Evolutionary conservation across 2,797 vertebrate species (phyloP).

Genomic region (Enoplosus armatus): DNA sequence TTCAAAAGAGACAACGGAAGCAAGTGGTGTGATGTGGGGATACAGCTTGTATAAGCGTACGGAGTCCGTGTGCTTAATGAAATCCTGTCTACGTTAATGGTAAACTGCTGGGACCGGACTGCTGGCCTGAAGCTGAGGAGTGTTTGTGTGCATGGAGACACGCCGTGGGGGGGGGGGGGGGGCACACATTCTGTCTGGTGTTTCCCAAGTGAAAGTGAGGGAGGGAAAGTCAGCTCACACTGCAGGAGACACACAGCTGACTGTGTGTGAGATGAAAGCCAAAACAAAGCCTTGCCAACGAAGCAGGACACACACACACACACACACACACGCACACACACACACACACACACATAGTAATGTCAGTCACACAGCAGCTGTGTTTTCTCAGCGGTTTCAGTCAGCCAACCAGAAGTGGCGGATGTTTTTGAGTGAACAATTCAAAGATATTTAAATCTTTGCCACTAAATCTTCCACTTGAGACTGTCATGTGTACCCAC

Average conservation of each 20-base stretch:
- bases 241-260: conserved; percentile 31
- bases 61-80: background rate
- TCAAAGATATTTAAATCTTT: conserved; percentile 11
- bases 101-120: background rate
- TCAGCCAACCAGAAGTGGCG: background rate
- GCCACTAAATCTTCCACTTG: background rate
- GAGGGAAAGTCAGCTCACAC: conserved; percentile 11
- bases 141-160: background rate
- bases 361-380: conserved; percentile 2
- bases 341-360: background rate
- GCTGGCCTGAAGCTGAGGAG: background rate
- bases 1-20: background rate
- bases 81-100: background rate
- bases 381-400: conserved; percentile 12
- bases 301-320: background rate
- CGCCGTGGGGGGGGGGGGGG: background rate
- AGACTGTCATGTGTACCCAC: background rate
- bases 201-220: conserved; percentile 28
- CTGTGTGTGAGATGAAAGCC: conserved; percentile 29
- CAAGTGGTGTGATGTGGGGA: background rate
- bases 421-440: conserved; percentile 8
- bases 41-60: background rate
- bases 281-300: conserved; percentile 18
- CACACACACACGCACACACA: background rate
- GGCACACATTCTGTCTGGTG: background rate